Percentiles rank a stretch among this genome's conserved stretches.
phyloP scores from a whole-genome alignment of 2,888 invertebrate genomes.

The Tetragonula carbonaria region DNA sequence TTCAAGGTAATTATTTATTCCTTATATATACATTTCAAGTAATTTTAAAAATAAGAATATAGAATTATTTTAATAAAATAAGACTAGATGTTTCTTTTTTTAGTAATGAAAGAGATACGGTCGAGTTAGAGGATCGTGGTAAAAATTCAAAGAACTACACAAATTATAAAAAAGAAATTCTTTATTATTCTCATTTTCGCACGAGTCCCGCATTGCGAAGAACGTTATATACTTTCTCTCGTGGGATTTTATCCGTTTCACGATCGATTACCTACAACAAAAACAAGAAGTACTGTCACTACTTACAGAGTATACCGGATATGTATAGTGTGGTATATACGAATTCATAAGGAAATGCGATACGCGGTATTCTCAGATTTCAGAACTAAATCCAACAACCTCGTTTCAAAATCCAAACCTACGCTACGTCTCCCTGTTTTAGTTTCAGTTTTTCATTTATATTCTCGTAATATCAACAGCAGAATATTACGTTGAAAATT shows the following conservation, averaged over 20 bases:
- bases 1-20: no score
- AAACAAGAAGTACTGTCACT: not conserved
- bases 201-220: constrained; percentile 88
- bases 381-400: constrained; percentile 21
- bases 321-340: not conserved
- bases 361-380: constrained; percentile 24
- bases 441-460: no score
- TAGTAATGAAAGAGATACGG: no score
- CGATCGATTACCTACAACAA: constrained; percentile 87
- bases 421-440: not conserved
- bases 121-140: not conserved
- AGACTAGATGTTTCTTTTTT: no score
- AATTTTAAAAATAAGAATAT: not conserved
- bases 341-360: constrained; percentile 14
- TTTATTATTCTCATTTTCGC: constrained; percentile 46
- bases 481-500: not conserved
- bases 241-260: constrained; percentile 92
- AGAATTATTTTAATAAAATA: no score
- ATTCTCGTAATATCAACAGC: not conserved
- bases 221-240: constrained; percentile 90
- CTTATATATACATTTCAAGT: not conserved
- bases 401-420: constrained; percentile 1
- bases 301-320: not conserved
- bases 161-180: not conserved
- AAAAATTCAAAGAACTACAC: not conserved